Evolutionary conservation across 2,113 vertebrate genomes (phyloP), one percentile per base, ranked within the genome.

Genomic region (Xiphias gladius): DNA sequence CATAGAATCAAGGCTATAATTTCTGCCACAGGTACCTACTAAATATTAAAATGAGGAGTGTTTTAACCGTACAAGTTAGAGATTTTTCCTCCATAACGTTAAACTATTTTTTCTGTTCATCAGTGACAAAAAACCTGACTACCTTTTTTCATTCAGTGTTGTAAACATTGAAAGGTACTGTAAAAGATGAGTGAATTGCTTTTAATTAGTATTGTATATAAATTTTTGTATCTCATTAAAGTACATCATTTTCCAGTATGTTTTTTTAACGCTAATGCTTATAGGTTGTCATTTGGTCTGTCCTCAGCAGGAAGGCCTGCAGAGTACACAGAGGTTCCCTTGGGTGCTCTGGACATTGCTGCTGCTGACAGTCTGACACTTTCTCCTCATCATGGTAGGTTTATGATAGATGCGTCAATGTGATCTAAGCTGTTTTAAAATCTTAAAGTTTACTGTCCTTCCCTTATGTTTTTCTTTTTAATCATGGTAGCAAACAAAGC

Each of bases 311-410:
- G 82, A 48, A 59, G 66, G n/a, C 24, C 92, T 39, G 73, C 83
- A 39, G 97, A 97, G 70, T 98, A 97, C 94, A 97, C 97, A 3
- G 97, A 97, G 89, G 97, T 97, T 91, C 97, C 97, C 46, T 89
- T 98, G 86, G 96, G 94, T 69, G 96, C 96, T 48, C 91, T 98
- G 93, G 96, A 97, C 93, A 96, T 97, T 26, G 95, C 96, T 76
- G 95, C 95, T 76, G 96, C 96, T 30, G 96, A 97, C 89, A 96
- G 96, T 63, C 92, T 97, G 63, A 94, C 95, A 0, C 92, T 97
- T 90, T 95, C 97, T 84, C 94, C 96, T 90, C 95, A 97, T 73
- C 94, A 96, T 84, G 96, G 97, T 97, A 84, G 75, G 84, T 84
- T 20, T 59, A 71, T 65, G 68, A 1, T 17, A 5, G 26, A 61